phyloP scores from a whole-genome alignment of 2,888 invertebrate species.

The Drosophila niveifrons region DNA sequence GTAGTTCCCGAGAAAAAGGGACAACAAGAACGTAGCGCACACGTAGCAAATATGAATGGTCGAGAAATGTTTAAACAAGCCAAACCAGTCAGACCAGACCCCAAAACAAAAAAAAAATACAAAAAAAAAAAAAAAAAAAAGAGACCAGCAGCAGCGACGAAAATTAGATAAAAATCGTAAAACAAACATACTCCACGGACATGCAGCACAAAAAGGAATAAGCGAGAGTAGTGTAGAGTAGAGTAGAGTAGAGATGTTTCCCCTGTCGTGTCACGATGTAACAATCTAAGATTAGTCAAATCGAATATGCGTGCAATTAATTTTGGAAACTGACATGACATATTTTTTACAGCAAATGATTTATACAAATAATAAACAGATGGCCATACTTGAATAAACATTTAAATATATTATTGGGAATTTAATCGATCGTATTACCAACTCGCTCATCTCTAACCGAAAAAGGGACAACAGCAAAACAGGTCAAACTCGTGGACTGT shows the following conservation, averaged over 20 bases:
- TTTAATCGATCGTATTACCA: neutral
- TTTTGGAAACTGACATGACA: constrained; percentile 1
- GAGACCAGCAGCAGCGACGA: constrained; percentile 42
- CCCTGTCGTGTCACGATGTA: constrained; percentile 28
- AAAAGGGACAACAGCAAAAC: constrained; percentile 43
- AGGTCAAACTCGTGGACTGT: constrained; percentile 41
- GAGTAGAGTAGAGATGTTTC: constrained; percentile 28
- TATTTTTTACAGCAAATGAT: neutral
- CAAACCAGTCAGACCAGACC: constrained; percentile 63
- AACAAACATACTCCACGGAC: constrained; percentile 33
- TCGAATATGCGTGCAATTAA: constrained; percentile 7
- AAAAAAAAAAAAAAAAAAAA: constrained; percentile 12
- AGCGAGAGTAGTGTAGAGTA: neutral
- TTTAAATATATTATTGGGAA: constrained; percentile 9
- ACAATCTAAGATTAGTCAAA: constrained; percentile 5
- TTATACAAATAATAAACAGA: constrained; percentile 3
- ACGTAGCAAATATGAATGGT: constrained; percentile 75
- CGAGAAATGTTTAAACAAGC: constrained; percentile 43
- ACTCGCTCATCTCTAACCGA: constrained; percentile 34
- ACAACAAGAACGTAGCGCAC: constrained; percentile 51
- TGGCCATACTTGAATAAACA: neutral
- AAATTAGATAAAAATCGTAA: constrained; percentile 76
- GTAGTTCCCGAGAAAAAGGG: constrained; percentile 66
- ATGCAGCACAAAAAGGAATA: constrained; percentile 4
- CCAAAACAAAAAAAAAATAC: neutral